Percentiles rank a stretch among this genome's conserved stretches.
Evolutionary conservation across 1,140 invertebrate genomes (phyloP).

Genomic region (Brachionus calyciflorus): DNA sequence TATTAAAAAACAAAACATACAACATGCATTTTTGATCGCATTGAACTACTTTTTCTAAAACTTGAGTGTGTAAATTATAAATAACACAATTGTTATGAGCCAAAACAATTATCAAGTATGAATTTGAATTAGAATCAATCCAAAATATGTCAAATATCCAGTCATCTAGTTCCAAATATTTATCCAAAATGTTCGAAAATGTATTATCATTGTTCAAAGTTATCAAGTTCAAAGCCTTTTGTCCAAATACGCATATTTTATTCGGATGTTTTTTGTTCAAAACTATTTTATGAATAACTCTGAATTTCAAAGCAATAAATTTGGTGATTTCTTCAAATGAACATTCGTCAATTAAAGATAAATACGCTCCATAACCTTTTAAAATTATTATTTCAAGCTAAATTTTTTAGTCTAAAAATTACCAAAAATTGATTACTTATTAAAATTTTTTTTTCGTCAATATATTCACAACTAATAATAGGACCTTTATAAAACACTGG

Average conservation of each 20-base stretch:
- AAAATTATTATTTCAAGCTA: too few relatives aligned
- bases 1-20: not conserved
- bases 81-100: conserved; percentile 24
- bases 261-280: not conserved
- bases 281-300: conserved; percentile 45
- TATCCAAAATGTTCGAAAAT: not conserved
- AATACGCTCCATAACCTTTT: not conserved
- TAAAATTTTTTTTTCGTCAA: not conserved
- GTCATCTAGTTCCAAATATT: conserved; percentile 6
- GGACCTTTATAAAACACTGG: conserved; percentile 12
- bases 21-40: conserved; percentile 44
- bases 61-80: not conserved
- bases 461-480: conserved; percentile 15
- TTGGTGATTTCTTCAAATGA: conserved; percentile 24
- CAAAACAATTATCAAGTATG: not conserved
- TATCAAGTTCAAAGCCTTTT: conserved; percentile 38
- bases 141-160: conserved; percentile 40
- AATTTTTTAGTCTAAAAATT: not conserved
- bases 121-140: not conserved
- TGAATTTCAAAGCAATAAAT: conserved; percentile 7
- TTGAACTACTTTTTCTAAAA: not conserved
- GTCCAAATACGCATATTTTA: conserved; percentile 39
- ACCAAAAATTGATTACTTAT: not conserved
- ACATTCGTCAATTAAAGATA: conserved; percentile 15
- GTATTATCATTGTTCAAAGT: not conserved